Conservation (phyloP, 2,797 vertebrate species). For the Hipposideros larvatus region DNA sequence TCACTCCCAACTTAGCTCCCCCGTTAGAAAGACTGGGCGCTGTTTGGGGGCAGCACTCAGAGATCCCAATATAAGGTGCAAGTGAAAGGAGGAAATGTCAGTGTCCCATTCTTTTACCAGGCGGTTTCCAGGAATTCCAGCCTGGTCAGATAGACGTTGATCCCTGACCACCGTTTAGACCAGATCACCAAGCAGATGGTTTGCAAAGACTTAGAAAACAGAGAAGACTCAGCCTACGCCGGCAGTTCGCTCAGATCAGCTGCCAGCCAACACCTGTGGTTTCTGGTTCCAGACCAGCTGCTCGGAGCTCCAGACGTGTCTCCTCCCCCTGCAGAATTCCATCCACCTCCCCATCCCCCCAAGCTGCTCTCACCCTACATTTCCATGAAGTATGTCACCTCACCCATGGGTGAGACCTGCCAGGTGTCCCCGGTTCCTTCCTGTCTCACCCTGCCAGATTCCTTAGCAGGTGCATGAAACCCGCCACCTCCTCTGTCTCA, state of each 20-base stretch:
- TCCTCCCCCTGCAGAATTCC: no score
- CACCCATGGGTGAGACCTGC: not conserved
- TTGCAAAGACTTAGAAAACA: not conserved
- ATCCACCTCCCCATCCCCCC: no score
- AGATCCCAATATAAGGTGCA: not conserved
- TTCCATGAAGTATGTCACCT: not conserved
- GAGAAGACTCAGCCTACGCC: not conserved
- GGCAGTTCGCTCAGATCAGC: rapidly evolving
- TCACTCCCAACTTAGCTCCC: not conserved
- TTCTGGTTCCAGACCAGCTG: not conserved
- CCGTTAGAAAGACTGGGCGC: not conserved
- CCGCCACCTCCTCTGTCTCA: not conserved
- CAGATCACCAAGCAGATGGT: not conserved
- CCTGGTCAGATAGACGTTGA: not conserved
- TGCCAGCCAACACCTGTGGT: no score
- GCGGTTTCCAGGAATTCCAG: not conserved
- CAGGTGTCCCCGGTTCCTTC: rapidly evolving
- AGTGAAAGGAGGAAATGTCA: not conserved
- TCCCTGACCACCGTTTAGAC: not conserved
- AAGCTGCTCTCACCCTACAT: rapidly evolving
- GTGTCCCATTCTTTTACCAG: not conserved
- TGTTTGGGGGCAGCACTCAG: not conserved
- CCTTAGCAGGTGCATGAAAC: not conserved
- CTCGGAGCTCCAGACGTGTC: no score
- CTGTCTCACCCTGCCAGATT: no score